Conservation (phyloP, 2,888 invertebrate species). For the Elmis aenea region DNA sequence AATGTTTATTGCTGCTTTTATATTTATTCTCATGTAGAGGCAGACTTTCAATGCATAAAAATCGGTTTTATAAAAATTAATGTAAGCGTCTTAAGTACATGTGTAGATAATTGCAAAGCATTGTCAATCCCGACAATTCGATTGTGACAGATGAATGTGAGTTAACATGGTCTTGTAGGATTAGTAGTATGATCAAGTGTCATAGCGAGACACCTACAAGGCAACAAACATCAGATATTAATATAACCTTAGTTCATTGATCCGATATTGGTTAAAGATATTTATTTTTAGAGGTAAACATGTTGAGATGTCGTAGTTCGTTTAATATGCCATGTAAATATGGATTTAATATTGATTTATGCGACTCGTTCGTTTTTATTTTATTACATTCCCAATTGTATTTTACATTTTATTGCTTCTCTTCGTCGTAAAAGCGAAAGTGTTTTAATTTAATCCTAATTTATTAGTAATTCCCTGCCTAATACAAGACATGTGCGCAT, state of each 20-base stretch:
- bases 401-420: constrained; percentile 10
- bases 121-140: too few relatives aligned
- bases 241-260: constrained; percentile 19
- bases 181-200: constrained; percentile 13
- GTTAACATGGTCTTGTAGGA: too few relatives aligned
- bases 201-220: constrained; percentile 14
- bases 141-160: too few relatives aligned
- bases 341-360: constrained; percentile 32
- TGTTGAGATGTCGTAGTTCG: constrained; percentile 25
- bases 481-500: too few relatives aligned
- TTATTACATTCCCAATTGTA: constrained; percentile 10
- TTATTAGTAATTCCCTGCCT: neutral
- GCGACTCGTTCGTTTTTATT: constrained; percentile 13
- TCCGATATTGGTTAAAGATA: constrained; percentile 20
- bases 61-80: too few relatives aligned
- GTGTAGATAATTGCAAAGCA: too few relatives aligned
- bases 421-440: constrained; percentile 8
- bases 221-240: constrained; percentile 19
- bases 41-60: too few relatives aligned
- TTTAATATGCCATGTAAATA: constrained; percentile 30
- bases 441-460: neutral
- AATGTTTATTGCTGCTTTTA: too few relatives aligned
- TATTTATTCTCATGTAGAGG: too few relatives aligned
- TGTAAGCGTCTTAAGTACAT: too few relatives aligned
- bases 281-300: constrained; percentile 16